Evolutionary conservation across 1,140 invertebrate genomes (phyloP).

Genomic region (Drosophila sulfurigaster): DNA sequence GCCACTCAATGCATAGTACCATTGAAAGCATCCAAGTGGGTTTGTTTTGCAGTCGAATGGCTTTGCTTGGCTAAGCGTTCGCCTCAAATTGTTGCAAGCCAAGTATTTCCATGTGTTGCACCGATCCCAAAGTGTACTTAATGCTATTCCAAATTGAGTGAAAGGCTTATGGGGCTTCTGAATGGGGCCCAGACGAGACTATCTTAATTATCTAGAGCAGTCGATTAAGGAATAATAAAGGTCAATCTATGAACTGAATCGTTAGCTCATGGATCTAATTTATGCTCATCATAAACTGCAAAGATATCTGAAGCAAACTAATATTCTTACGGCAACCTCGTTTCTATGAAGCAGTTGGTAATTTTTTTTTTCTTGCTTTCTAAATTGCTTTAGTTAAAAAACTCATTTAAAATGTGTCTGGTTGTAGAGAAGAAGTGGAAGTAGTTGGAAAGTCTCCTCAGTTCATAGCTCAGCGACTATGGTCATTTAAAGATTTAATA

Average conservation of each 20-base stretch:
- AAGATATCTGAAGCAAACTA: background rate
- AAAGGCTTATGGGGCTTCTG: background rate
- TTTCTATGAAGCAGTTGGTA: constrained; percentile 4
- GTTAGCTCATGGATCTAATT: background rate
- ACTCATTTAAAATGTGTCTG: constrained; percentile 43
- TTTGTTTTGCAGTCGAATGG: constrained; percentile 70
- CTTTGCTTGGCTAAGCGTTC: constrained; percentile 53
- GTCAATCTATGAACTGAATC: background rate
- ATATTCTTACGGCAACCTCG: constrained; percentile 11
- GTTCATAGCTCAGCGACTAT: constrained; percentile 13
- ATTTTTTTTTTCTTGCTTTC: constrained; percentile 3
- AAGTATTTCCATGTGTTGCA: constrained; percentile 2
- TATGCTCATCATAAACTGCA: background rate
- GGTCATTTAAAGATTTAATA: constrained; percentile 71
- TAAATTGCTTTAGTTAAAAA: constrained; percentile 50
- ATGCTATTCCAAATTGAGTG: background rate
- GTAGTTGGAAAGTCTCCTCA: background rate
- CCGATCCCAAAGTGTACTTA: background rate
- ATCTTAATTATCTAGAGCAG: background rate
- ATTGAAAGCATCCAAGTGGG: constrained; percentile 58
- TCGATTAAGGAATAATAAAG: background rate
- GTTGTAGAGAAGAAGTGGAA: background rate
- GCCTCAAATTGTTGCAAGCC: constrained; percentile 19
- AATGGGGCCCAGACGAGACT: background rate
- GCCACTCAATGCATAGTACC: constrained; percentile 67